Conservation (phyloP, 2,888 invertebrate species). For the Lydus trimaculatus region DNA sequence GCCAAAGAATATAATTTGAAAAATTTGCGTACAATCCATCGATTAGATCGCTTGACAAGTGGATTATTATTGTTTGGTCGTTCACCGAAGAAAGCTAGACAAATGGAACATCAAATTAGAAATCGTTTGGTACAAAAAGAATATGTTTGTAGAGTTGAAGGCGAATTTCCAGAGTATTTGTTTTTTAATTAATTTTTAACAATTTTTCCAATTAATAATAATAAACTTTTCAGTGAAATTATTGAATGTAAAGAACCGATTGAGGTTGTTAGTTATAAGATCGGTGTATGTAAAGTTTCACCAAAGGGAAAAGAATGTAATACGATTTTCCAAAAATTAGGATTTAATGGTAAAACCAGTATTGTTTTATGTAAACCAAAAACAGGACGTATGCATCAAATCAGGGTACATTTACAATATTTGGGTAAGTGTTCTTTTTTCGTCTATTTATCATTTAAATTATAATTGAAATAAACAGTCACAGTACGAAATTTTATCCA, state of each 20-base stretch:
- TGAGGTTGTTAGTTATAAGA: constrained; percentile 93
- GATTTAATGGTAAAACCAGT: constrained; percentile 88
- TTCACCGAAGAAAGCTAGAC: constrained; percentile 90
- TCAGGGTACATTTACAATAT: constrained; percentile 97
- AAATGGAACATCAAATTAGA: constrained; percentile 95
- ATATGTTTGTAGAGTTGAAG: constrained; percentile 94
- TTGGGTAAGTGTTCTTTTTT: constrained; percentile 70
- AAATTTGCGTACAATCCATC: constrained; percentile 92
- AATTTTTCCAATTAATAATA: no score
- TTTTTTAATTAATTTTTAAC: no score
- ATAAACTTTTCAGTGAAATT: constrained; percentile 75
- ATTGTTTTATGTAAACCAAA: constrained; percentile 93
- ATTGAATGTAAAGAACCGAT: constrained; percentile 90
- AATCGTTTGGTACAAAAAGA: constrained; percentile 93
- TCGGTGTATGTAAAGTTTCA: constrained; percentile 95
- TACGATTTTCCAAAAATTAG: constrained; percentile 89
- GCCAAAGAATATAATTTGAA: constrained; percentile 95
- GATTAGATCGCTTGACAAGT: constrained; percentile 96
- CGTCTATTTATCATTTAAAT: neutral
- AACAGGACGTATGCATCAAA: constrained; percentile 99
- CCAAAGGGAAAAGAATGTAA: constrained; percentile 92
- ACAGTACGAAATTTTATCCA: neutral
- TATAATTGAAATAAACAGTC: neutral
- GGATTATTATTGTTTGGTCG: constrained; percentile 90
- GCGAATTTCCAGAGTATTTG: constrained; percentile 86